A percentile compares a stretch with the other conserved stretches of the same genome.
Conservation (phyloP, 2,797 vertebrate genomes). For the Rhabdomys pumilio region DNA sequence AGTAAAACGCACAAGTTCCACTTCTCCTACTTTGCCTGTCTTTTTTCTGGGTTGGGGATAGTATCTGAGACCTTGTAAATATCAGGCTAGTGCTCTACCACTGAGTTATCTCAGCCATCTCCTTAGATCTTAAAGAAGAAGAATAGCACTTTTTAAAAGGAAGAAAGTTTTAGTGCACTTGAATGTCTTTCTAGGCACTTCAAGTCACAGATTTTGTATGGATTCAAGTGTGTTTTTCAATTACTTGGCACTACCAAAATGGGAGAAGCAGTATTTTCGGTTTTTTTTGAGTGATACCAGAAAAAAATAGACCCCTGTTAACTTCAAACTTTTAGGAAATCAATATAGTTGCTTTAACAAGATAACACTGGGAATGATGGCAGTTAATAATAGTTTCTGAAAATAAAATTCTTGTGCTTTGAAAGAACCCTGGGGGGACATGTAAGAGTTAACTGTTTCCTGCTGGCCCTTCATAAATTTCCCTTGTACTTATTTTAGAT, state of each 20-base stretch:
- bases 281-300: not conserved
- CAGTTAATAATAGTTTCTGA: not conserved
- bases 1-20: slow-evolving; percentile 14
- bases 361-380: not conserved
- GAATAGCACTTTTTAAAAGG: slow-evolving; percentile 25
- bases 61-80: not conserved
- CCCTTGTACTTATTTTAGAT: slow-evolving; percentile 53
- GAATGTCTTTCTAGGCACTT: slow-evolving; percentile 23
- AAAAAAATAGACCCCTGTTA: slow-evolving; percentile 12
- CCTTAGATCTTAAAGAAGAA: slow-evolving; percentile 58
- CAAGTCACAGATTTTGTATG: not conserved
- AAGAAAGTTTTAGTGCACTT: slow-evolving; percentile 60
- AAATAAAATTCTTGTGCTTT: slow-evolving; percentile 31
- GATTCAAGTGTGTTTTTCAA: slow-evolving; percentile 65
- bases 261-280: slow-evolving; percentile 21
- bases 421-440: slow-evolving; percentile 46
- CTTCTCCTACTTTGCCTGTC: not conserved
- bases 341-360: not conserved
- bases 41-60: not conserved
- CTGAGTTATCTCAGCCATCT: not conserved
- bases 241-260: slow-evolving; percentile 50
- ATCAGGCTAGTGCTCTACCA: not conserved
- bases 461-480: slow-evolving; percentile 37
- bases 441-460: slow-evolving; percentile 23
- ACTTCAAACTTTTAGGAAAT: slow-evolving; percentile 38